These are phyloP conservation scores for Plumapathes pennacea DNA, from an alignment of 92 coral and sea anemone genomes.

Conservation along the genomic window DNA sequence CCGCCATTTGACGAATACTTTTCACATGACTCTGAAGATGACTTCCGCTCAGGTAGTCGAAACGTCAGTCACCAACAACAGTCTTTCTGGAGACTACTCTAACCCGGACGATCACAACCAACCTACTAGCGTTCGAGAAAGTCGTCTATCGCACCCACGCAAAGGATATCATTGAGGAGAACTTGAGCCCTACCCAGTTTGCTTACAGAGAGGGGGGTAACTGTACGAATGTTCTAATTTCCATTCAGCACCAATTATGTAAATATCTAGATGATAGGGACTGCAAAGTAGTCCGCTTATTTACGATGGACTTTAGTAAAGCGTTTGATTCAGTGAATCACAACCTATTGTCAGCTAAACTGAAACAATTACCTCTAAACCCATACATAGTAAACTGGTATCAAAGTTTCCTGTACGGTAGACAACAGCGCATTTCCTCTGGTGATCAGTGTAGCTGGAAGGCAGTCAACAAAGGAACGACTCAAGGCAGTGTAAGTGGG, in stretches of 20 bases:
- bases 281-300: constrained; percentile 25
- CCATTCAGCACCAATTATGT: constrained; percentile 20
- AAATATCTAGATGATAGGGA: constrained; percentile 14
- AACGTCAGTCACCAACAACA: no score
- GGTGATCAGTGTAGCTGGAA: constrained; percentile 7
- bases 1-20: no score
- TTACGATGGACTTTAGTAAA: constrained; percentile 46
- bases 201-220: constrained; percentile 54
- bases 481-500: constrained; percentile 39
- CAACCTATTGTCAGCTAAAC: constrained; percentile 24
- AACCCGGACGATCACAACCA: no score
- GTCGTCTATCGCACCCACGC: constrained; percentile 16
- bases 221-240: constrained; percentile 44
- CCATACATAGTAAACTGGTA: constrained; percentile 43
- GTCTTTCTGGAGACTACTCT: no score
- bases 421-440: constrained; percentile 33
- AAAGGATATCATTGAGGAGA: constrained; percentile 17
- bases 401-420: constrained; percentile 13
- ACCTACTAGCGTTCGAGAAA: constrained; percentile 46
- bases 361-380: constrained; percentile 31
- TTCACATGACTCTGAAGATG: no score
- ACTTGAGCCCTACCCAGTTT: constrained; percentile 45
- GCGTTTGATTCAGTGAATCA: constrained; percentile 52
- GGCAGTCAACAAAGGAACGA: constrained; percentile 11
- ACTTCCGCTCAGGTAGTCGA: no score